Conservation (phyloP, 2,888 invertebrate species). For the Zygogramma bicolorata region DNA sequence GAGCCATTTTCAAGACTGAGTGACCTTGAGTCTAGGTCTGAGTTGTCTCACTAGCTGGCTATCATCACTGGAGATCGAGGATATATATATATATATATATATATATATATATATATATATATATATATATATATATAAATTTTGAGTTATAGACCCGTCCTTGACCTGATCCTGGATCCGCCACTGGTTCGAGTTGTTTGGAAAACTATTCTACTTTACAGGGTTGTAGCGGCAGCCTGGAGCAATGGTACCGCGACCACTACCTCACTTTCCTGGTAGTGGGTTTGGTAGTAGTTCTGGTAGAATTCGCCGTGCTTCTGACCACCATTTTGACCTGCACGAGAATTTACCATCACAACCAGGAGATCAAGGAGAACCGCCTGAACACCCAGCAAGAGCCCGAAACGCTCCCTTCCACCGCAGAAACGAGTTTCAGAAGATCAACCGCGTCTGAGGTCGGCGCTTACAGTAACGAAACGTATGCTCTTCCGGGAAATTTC, state of each 20-base stretch:
- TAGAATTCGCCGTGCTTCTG: slow-evolving; percentile 79
- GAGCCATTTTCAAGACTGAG: too few relatives aligned
- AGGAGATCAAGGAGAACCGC: slow-evolving; percentile 62
- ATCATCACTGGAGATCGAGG: too few relatives aligned
- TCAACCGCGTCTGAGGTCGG: slow-evolving; percentile 47
- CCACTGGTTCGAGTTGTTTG: too few relatives aligned
- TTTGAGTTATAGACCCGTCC: neutral
- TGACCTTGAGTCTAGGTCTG: too few relatives aligned
- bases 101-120: too few relatives aligned
- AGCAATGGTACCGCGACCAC: slow-evolving; percentile 83
- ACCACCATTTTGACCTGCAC: slow-evolving; percentile 80
- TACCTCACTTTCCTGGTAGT: slow-evolving; percentile 77
- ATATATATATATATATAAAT: neutral
- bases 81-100: too few relatives aligned
- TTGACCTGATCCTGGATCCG: too few relatives aligned
- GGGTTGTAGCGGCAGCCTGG: slow-evolving; percentile 78
- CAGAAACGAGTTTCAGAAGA: slow-evolving; percentile 42
- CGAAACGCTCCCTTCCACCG: slow-evolving; percentile 33
- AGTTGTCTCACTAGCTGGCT: too few relatives aligned
- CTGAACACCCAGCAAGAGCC: slow-evolving; percentile 42
- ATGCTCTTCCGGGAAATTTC: slow-evolving; percentile 63
- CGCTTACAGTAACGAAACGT: slow-evolving; percentile 63
- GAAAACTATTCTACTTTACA: slow-evolving; percentile 57
- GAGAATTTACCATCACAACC: slow-evolving; percentile 70
- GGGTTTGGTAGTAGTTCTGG: slow-evolving; percentile 76